phyloP scores from a whole-genome alignment of 2,888 invertebrate species.

The Ptilodon capucinus region DNA sequence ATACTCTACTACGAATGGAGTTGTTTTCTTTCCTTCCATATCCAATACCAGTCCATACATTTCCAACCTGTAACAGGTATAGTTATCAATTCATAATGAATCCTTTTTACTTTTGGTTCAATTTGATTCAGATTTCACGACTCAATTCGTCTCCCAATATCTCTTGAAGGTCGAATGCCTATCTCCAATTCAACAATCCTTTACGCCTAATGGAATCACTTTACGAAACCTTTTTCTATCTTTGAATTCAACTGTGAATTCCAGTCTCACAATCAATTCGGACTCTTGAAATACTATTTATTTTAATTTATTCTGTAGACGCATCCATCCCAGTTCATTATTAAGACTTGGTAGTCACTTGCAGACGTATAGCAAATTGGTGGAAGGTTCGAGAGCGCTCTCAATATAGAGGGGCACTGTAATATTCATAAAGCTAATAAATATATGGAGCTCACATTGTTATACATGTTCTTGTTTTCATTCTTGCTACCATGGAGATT shows the following conservation, averaged over 20 bases:
- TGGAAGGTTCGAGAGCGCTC: constrained; percentile 52
- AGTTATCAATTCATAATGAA: background rate
- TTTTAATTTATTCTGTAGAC: constrained; percentile 46
- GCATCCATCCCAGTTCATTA: constrained; percentile 50
- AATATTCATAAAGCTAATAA: constrained; percentile 34
- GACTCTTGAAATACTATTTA: constrained; percentile 33
- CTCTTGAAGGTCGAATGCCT: constrained; percentile 1
- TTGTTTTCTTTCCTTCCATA: background rate
- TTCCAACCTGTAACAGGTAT: too few relatives aligned
- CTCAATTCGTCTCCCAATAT: constrained; percentile 1
- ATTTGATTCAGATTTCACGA: constrained; percentile 1
- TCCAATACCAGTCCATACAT: too few relatives aligned
- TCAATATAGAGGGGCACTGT: constrained; percentile 46
- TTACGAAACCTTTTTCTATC: background rate
- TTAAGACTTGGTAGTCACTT: constrained; percentile 39
- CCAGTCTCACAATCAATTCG: background rate
- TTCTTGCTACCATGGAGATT: background rate
- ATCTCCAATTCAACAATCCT: constrained; percentile 4
- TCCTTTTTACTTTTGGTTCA: background rate
- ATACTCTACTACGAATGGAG: too few relatives aligned
- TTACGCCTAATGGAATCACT: constrained; percentile 3
- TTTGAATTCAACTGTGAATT: background rate
- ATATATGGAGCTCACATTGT: constrained; percentile 1
- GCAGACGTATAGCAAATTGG: constrained; percentile 54
- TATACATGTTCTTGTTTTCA: background rate